Base-by-base conservation (phyloP, 2,113 vertebrate species). In the Chaetodon auriga region DNA sequence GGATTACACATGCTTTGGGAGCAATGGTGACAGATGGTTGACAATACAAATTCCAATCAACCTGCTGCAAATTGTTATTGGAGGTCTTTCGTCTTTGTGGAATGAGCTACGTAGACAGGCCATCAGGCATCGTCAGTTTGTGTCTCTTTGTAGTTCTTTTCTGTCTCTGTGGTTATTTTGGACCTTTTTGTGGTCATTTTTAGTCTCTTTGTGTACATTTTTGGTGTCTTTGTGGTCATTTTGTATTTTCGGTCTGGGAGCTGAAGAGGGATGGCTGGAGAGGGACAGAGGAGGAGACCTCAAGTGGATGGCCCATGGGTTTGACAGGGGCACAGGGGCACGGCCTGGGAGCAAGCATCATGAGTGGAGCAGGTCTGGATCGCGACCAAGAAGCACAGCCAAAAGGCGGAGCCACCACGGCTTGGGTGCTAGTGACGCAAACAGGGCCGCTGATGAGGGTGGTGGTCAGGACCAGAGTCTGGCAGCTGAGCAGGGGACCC, bases 1-100 rank as follows among this genome's bases (percentile, higher is more conserved):
- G 58, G 53, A 71, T 86, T 46, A 60, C 69, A 48, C 21, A 25
- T 71, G 57, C 58, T 76, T 69, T 76, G 58, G 18, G 15, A 54
- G 55, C 61, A 60, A 53, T 45, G 21, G 30, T 21, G 23, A 60
- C 14, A 55, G 16, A 61, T 8, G 5, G 7, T 68, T 35, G 25
- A 19, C 30, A 49, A 23, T 25, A 66, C 12, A 43, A 49, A 58
- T 62, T 60, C 4, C 43, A 64, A 72, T 45, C 7, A 69, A 64
- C 53, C 16, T 41, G 25, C 7, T 43, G 16, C 23, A 49, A 65
- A 38, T 6, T 38, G 19, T 63, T 38, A 49, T 72, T n/a, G n/a
- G 38, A 66, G 35, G 5, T 57, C 9, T 45, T 60, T 48, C 6
- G 16, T 54, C 11, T 38, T 38, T 55, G 53, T 58, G 61, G 46